Base-by-base conservation (phyloP, 2,797 vertebrate species). In the Danio tinwini region DNA sequence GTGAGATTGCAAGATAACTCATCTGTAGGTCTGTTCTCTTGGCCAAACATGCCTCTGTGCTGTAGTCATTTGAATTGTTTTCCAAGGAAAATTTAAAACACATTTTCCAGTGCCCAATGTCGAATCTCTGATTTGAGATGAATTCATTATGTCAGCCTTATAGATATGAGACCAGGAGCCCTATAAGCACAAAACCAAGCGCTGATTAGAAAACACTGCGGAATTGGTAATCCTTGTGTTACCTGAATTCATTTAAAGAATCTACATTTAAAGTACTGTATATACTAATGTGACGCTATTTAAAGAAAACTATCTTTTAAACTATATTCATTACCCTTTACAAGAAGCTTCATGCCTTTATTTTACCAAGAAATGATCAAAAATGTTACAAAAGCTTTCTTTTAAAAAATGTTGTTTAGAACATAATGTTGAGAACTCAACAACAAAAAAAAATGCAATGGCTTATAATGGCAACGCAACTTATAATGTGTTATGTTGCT, bases 81-180 rank as follows among this genome's bases (percentile, higher is more conserved):
- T 88, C 29, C 88, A 92, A 86, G 86, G 88, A 90, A 92, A 93
- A 93, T 91, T 74, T 83, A 86, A 94, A 89, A 90, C 91, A 93
- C 87, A 91, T 93, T 93, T 91, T 89, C 88, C 75, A 81, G 81
- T 86, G 87, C 90, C 88, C 83, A 74, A 84, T 79, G 83, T 81
- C 77, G 62, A 78, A 91, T 84, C 72, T 90, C 50, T 88, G 87
- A 90, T 91, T 90, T 91, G 88, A 93, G 87, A 87, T 81, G 83
- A 91, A 92, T 88, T 82, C 61, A 59, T 80, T 88, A 86, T 92
- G 92, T 93, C 92, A 90, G 89, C 79, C 87, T 84, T 88, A 88
- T 83, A 86, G 82, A 87, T 69, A 87, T 75, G 80, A 89, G 81
- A 87, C 89, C 89, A 82, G 65, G 85, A 83, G 81, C 82, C 82